Evolutionary conservation across 35 echinoderm and acorn worm genomes (phyloP).

Genomic region (Hemicentrotus pulcherrimus): DNA sequence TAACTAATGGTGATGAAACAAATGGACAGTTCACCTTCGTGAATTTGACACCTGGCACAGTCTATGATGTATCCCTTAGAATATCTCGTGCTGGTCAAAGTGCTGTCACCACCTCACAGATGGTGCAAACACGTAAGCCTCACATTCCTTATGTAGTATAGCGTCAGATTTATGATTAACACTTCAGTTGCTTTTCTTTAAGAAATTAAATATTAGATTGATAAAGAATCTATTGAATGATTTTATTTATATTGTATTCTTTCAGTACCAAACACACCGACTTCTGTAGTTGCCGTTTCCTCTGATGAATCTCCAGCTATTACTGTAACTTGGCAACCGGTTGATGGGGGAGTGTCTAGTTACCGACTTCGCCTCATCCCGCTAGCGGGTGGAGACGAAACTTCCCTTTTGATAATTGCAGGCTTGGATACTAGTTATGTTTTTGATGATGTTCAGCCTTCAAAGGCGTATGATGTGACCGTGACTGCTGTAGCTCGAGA

Average conservation of each 20-base stretch:
- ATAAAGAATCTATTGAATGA: too few relatives aligned
- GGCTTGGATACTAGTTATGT: background rate
- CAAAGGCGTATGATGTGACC: background rate
- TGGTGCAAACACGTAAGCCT: constrained; percentile 8
- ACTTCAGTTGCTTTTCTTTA: too few relatives aligned
- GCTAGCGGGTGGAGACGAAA: background rate
- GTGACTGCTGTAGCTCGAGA: background rate
- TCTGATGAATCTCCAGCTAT: background rate
- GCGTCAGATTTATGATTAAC: too few relatives aligned
- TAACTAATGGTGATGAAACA: background rate
- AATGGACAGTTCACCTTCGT: background rate
- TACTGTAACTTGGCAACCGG: background rate
- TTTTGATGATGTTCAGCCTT: background rate
- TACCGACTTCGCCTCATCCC: background rate
- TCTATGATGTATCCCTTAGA: background rate
- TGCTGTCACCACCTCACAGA: background rate
- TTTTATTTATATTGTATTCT: background rate
- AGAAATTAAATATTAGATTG: too few relatives aligned
- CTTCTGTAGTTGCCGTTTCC: background rate
- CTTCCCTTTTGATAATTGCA: background rate
- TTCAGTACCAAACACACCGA: background rate
- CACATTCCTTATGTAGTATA: too few relatives aligned
- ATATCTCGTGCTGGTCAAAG: background rate
- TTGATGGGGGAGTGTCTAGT: background rate
- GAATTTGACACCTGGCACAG: background rate